Evolutionary conservation across 2,888 invertebrate genomes (phyloP), one percentile per base, ranked within the genome.

Genomic region (Apotomis capreana): DNA sequence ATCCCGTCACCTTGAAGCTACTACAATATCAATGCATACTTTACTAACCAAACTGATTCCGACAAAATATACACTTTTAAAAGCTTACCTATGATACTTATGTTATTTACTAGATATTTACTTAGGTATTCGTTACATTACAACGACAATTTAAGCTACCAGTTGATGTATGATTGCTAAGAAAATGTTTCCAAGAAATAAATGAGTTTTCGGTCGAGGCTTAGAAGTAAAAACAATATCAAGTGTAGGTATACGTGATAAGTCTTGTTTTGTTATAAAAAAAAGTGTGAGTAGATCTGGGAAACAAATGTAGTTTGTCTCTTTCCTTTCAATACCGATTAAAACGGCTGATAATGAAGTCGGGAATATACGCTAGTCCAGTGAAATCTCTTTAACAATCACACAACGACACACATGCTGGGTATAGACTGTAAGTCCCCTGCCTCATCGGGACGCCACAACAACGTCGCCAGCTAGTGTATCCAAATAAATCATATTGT

Each of bases 341-440:
- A 26, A 26, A 26, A 26, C 26, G 26, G 26, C 26, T 26, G 26
- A 26, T 26, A 26, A 26, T 26, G 26, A 26, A 26, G 44, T 44
- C 44, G 44, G 5, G 4, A 44, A 8, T 44, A 1, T 44, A 44
- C 44, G 44, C 44, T 49, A 49, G 40, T 40, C 9, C 49, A 49
- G 44, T 49, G 3, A 49, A 49, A 49, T 49, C 49, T 6, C 5
- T 9, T 13, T 49, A 37, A 69, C 54, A 37, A 70, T 13, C 61
- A 77, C 76, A 74, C 58, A 75, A 70, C 67, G 65, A 76, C 72
- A 69, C 76, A 82, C 78, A 67, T 76, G 78, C 78, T 81, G 79
- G 81, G 76, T 74, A 80, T 51, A 60, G n/a, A 68, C n/a, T 4
- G n/a, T 55, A 69, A 15, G 26, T 26, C 26, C 26, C 26, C 1